Base-by-base conservation (phyloP, 2,113 vertebrate genomes). In the Brachyhypopomus occidentalis region DNA sequence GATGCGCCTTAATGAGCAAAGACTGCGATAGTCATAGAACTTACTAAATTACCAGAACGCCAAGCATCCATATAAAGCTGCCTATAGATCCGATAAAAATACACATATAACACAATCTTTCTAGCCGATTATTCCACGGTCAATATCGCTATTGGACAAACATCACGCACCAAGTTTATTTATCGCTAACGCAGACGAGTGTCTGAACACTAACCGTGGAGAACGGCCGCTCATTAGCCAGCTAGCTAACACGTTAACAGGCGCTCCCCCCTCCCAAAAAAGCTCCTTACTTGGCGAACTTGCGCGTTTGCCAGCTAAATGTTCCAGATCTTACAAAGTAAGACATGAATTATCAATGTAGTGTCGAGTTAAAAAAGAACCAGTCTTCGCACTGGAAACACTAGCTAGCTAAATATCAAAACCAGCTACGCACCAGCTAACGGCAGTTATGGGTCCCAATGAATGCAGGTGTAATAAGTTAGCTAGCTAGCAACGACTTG, bases 241-340 rank as follows among this genome's bases (percentile, higher is more conserved):
- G 19, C 2, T 72, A 5, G 20, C 38, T 38, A 4, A 38, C 20
- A 6, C 23, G 2, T 38, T 56, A 74, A 80, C 70, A 80, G 38
- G 78, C 64, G 71, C 45, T 66, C n/a, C 20, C n/a, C n/a, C n/a
- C n/a, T n/a, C n/a, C n/a, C n/a, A n/a, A 41, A 38, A 5, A 48
- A 58, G 76, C 52, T 22, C 16, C 34, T 59, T 55, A n/a, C 36
- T 48, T 7, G 19, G 17, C 36, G 30, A 20, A 55, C 11, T 16
- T 52, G 72, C 36, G 25, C n/a, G n/a, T n/a, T n/a, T 63, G 14
- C 67, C 82, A 72, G 63, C 85, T 70, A 9, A 75, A 56, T 79
- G 20, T 27, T 27, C 16, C 34, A 34, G 27, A 2, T 30, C 25
- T 5, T 66, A n/a, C 19, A 1, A 69, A n/a, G 6, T 66, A 1